Evolutionary conservation across 2,888 invertebrate genomes (phyloP).

Genomic region (Rotaria macrura): DNA sequence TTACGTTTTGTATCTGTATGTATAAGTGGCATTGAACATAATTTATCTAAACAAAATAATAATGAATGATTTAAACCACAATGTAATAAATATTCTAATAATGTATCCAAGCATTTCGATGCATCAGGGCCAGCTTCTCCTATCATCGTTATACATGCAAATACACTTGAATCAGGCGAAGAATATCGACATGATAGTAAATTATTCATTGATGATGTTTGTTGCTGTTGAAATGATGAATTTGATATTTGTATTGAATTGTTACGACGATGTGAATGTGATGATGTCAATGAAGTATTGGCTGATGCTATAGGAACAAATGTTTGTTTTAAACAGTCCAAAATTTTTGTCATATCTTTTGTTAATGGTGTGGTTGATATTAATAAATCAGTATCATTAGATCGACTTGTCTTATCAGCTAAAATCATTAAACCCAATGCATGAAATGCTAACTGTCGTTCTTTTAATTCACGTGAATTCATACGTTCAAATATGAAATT

Average conservation of each 20-base stretch:
- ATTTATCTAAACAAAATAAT: conserved; percentile 19
- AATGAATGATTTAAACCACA: conserved; percentile 7
- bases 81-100: conserved; percentile 10
- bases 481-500: neutral
- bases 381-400: neutral
- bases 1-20: neutral
- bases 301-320: neutral
- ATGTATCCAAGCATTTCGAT: neutral
- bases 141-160: conserved; percentile 16
- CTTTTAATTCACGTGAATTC: neutral
- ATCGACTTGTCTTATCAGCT: neutral
- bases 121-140: neutral
- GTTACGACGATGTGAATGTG: neutral
- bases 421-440: conserved; percentile 4
- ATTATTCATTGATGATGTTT: neutral
- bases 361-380: neutral
- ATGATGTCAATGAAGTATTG: neutral
- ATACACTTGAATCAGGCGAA: neutral
- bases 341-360: neutral
- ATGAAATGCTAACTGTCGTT: neutral
- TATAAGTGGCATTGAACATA: neutral
- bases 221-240: neutral
- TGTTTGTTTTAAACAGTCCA: neutral
- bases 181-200: neutral
- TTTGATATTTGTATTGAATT: neutral